Percentiles rank a stretch among this genome's conserved stretches.
Evolutionary conservation across 2,113 vertebrate species (phyloP).

Genomic region (Lampris incognitus): DNA sequence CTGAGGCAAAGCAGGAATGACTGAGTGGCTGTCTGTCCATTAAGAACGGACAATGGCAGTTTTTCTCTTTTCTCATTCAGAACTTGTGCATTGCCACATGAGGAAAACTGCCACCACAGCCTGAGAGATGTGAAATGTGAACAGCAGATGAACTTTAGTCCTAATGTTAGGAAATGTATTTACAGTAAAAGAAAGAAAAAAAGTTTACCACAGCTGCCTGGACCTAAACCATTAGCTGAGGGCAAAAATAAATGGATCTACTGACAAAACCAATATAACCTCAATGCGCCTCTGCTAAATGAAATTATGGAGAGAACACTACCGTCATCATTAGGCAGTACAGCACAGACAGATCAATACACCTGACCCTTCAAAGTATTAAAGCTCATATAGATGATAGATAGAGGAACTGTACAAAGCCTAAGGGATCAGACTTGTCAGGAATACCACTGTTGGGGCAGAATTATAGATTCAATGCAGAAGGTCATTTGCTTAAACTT

Average conservation of each 20-base stretch:
- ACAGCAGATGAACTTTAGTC: no score
- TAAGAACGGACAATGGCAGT: no score
- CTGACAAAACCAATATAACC: neutral
- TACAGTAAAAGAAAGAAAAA: neutral
- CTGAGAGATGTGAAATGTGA: no score
- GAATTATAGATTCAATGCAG: constrained; percentile 21
- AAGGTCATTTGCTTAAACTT: constrained; percentile 4
- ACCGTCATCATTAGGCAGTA: neutral
- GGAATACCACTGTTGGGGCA: constrained; percentile 19
- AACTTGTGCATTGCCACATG: no score
- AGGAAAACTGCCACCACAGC: no score
- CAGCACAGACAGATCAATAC: constrained; percentile 26
- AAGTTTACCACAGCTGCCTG: no score
- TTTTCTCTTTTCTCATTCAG: no score
- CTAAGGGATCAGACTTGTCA: neutral
- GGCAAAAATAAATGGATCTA: neutral
- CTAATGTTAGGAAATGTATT: no score
- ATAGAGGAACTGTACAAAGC: constrained; percentile 1
- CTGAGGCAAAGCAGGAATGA: no score
- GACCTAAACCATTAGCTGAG: no score
- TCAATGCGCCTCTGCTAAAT: neutral
- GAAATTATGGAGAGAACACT: neutral
- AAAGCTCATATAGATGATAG: constrained; percentile 29
- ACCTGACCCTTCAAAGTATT: constrained; percentile 28
- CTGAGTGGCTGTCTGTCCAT: no score